A percentile compares a stretch with the other conserved stretches of the same genome.
Evolutionary conservation across 2,797 vertebrate genomes (phyloP).

Genomic region (Gallirallus australis): DNA sequence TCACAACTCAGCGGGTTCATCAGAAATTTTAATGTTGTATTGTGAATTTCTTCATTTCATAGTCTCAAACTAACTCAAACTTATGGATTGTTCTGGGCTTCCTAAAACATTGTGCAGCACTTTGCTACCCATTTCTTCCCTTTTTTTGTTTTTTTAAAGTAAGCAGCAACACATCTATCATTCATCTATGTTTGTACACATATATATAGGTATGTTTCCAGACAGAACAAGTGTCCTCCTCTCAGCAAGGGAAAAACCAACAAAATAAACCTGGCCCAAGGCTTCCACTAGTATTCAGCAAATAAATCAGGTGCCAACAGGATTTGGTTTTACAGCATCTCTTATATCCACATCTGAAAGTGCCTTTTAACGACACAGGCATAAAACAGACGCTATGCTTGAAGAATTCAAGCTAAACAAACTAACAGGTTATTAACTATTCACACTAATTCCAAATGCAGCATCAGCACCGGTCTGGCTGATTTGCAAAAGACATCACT

Average conservation of each 20-base stretch:
- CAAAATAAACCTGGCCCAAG: neutral
- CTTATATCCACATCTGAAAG: neutral
- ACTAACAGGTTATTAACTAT: neutral
- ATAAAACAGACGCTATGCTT: neutral
- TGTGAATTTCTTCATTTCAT: neutral
- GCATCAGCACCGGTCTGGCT: neutral
- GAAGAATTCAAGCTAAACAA: slow-evolving; percentile 5
- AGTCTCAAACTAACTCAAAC: neutral
- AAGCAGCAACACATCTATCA: neutral
- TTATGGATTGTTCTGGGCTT: neutral
- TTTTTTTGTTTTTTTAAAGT: neutral
- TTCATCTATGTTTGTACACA: neutral
- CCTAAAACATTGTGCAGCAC: neutral
- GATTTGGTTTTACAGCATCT: neutral
- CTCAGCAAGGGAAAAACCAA: neutral
- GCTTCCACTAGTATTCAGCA: neutral
- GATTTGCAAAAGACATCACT: neutral
- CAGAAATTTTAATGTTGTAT: neutral
- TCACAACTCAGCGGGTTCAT: neutral
- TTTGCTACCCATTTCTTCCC: neutral
- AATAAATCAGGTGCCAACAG: neutral
- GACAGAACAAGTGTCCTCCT: neutral
- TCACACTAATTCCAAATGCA: neutral
- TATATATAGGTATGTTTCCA: accelerated
- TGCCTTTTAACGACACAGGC: neutral